Base-by-base conservation (phyloP, 2,113 vertebrate genomes). In the Bos javanicus region DNA sequence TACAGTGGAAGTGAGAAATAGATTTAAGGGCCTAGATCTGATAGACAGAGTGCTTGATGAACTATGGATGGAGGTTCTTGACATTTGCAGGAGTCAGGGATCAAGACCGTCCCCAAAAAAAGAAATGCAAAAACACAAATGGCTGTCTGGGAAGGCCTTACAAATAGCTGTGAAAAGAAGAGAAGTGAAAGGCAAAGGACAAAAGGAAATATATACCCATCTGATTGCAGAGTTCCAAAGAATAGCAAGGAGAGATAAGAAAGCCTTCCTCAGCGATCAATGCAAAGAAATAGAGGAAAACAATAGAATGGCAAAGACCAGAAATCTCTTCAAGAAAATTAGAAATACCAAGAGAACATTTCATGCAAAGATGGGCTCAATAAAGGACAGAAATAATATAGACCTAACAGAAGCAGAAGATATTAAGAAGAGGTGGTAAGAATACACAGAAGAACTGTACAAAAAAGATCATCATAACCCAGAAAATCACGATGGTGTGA, bases 401-500 rank as follows among this genome's bases (percentile, higher is more conserved):
- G 30, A 64, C 62, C 30, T 64, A n/a, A 64, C 30, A 64, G 62
- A 64, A 64, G 30, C 62, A 64, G 30, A 64, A 64, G 62, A n/a
- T n/a, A 64, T 19, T 64, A n/a, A 64, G 62, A 64, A 64, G 15
- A n/a, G 62, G 62, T 64, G 62, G 16, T 15, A 64, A 64, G 62
- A n/a, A n/a, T 64, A 64, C 30, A 17, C 30, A 64, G 30, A 64
- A 64, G 60, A 64, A n/a, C 7, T 64, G 7, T 64, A 64, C 30
- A 64, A 64, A 64, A 17, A 64, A 64, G 15, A 9, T 64, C 60
- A 3, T 33, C 28, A 15, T n/a, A 7, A 64, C 62, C 15, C 30
- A n/a, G 15, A 64, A 17, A n/a, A 64, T 9, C 62, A 64, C 0
- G 3, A 64, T 64, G 62, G 16, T n/a, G 0, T 67, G 62, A n/a